phyloP scores from a whole-genome alignment of 2,888 invertebrate genomes.

The Agriotes lineatus region DNA sequence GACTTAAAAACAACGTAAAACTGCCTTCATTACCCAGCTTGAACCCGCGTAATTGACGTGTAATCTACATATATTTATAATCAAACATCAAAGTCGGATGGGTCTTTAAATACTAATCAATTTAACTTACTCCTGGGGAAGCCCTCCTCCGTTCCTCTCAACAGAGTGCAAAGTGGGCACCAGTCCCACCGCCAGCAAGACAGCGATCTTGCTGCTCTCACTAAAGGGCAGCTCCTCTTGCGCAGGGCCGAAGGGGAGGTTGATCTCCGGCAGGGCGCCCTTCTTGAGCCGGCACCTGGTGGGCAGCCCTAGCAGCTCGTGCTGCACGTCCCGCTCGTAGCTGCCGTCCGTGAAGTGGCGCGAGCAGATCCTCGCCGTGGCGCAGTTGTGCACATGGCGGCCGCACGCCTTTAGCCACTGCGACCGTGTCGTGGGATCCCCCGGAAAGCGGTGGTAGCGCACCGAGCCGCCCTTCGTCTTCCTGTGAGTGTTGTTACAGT shows the following conservation, averaged over 20 bases:
- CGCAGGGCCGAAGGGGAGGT: slow-evolving; percentile 25
- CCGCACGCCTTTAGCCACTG: slow-evolving; percentile 70
- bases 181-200: slow-evolving; percentile 70
- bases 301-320: slow-evolving; percentile 69
- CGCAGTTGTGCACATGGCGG: slow-evolving; percentile 68
- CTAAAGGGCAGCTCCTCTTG: slow-evolving; percentile 48
- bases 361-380: slow-evolving; percentile 71
- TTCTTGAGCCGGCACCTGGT: slow-evolving; percentile 68
- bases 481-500: slow-evolving; percentile 71
- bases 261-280: slow-evolving; percentile 64
- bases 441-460: slow-evolving; percentile 72
- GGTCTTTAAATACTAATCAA: background rate
- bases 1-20: no score
- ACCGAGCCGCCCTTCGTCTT: slow-evolving; percentile 70
- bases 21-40: no score
- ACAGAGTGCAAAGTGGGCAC: slow-evolving; percentile 60
- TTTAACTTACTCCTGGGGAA: slow-evolving; percentile 64
- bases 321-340: slow-evolving; percentile 71
- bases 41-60: no score
- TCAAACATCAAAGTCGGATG: no score
- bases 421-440: slow-evolving; percentile 68
- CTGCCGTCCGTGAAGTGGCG: slow-evolving; percentile 68
- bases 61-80: no score
- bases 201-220: slow-evolving; percentile 64
- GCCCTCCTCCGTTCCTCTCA: slow-evolving; percentile 56